These are phyloP conservation scores for Phaethornis superciliosus DNA, from an alignment of 2,113 vertebrate species.

Conservation along the genomic window DNA sequence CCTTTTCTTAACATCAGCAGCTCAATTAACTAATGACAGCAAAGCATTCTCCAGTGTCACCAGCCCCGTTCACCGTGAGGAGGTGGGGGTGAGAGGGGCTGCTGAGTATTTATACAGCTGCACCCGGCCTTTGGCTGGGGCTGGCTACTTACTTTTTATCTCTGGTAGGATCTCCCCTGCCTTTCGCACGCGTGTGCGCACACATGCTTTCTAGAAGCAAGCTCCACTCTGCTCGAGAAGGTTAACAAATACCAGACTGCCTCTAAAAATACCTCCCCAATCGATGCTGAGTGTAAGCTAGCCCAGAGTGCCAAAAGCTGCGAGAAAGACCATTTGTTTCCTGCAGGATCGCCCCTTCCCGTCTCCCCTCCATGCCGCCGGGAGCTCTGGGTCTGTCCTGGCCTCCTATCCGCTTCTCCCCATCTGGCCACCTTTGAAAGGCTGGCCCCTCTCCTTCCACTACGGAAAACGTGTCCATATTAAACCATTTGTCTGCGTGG, in stretches of 20 bases:
- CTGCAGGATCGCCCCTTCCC: background rate
- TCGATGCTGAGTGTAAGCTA: constrained; percentile 1
- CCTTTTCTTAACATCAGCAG: constrained; percentile 75
- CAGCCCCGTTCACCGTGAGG: background rate
- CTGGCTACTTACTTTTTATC: constrained; percentile 64
- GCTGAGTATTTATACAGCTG: constrained; percentile 66
- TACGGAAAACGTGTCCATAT: background rate
- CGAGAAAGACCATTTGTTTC: background rate
- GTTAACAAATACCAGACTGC: constrained; percentile 56
- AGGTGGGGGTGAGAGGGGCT: background rate
- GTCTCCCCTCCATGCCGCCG: accelerated
- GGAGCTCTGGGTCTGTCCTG: background rate
- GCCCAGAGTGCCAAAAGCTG: constrained; percentile 13
- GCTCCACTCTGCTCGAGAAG: constrained; percentile 39
- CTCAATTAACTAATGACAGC: constrained; percentile 76
- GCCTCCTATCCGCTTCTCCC: background rate
- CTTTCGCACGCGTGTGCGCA: constrained; percentile 28
- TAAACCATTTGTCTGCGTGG: constrained; percentile 52
- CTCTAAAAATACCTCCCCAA: constrained; percentile 61
- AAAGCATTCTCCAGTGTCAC: constrained; percentile 68
- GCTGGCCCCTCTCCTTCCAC: background rate
- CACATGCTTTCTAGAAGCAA: constrained; percentile 23
- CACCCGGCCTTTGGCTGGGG: constrained; percentile 16
- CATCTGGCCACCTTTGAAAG: background rate
- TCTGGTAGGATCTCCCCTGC: constrained; percentile 56